These are phyloP conservation scores for Tiliacea aurago DNA, from an alignment of 2,888 invertebrate genomes.

Conservation along the genomic window DNA sequence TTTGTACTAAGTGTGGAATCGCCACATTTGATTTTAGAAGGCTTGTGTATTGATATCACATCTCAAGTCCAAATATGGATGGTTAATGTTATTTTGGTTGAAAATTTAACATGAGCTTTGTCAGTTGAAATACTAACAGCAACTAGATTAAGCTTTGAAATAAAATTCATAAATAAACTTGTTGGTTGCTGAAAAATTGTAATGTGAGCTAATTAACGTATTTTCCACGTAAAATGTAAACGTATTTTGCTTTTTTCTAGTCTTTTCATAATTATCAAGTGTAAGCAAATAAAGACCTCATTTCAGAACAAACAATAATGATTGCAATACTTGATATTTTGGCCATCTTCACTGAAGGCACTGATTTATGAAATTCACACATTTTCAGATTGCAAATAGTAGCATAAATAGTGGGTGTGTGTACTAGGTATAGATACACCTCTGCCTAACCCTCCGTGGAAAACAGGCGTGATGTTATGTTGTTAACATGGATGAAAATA, in stretches of 20 bases:
- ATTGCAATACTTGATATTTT: not conserved
- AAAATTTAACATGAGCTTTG: not conserved
- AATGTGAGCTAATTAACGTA: not conserved
- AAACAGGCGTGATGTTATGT: too few species aligned
- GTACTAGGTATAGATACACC: too few species aligned
- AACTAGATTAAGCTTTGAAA: not conserved
- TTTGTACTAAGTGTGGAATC: not conserved
- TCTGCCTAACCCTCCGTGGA: too few species aligned
- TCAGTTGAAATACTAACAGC: not conserved
- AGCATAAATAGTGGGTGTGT: too few species aligned
- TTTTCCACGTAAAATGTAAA: not conserved
- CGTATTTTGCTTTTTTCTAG: not conserved
- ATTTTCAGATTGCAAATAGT: conserved; percentile 1
- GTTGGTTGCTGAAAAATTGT: too few species aligned
- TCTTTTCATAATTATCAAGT: not conserved
- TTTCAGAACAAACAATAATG: not conserved
- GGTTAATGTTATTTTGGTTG: not conserved
- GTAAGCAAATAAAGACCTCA: not conserved
- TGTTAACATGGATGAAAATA: not conserved
- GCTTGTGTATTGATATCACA: not conserved
- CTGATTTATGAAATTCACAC: not conserved
- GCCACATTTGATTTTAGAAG: not conserved
- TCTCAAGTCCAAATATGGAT: not conserved
- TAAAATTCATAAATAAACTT: not conserved
- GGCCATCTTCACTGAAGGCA: not conserved